These are phyloP conservation scores for Papilio elwesi DNA, from an alignment of 2,888 invertebrate species.

Conservation along the genomic window DNA sequence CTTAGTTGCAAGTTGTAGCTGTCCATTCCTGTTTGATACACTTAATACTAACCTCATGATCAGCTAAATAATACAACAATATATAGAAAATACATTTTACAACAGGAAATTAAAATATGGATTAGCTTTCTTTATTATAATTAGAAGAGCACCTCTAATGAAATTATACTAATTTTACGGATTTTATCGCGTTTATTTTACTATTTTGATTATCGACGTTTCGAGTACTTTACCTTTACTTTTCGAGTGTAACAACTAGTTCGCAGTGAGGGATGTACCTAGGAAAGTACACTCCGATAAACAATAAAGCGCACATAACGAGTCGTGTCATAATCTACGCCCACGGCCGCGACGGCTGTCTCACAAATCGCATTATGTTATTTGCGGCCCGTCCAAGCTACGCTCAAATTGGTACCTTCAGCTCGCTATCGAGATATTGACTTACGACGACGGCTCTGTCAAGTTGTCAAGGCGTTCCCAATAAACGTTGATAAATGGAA, in stretches of 20 bases:
- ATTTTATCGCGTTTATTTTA: too few relatives aligned
- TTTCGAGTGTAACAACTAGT: too few relatives aligned
- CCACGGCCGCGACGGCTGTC: conserved; percentile 61
- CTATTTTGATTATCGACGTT: too few relatives aligned
- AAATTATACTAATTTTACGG: too few relatives aligned
- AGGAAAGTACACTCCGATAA: conserved; percentile 53
- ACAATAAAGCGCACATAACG: conserved; percentile 74
- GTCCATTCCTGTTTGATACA: conserved; percentile 4
- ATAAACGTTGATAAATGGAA: conserved; percentile 38
- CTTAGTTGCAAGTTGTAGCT: conserved; percentile 37
- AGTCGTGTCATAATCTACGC: conserved; percentile 72
- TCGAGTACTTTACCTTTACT: too few relatives aligned
- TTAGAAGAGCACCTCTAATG: too few relatives aligned
- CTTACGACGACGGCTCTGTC: conserved; percentile 35
- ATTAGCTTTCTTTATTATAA: too few relatives aligned
- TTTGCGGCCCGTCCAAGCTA: conserved; percentile 55
- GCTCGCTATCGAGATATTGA: conserved; percentile 40
- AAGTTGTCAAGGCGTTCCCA: conserved; percentile 34
- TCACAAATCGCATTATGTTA: conserved; percentile 73
- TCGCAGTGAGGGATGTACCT: not conserved
- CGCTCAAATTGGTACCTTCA: conserved; percentile 46
- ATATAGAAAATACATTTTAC: too few relatives aligned
- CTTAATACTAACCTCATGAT: not conserved
- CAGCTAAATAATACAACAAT: too few relatives aligned
- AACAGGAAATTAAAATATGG: too few relatives aligned